Evolutionary conservation across 2,797 vertebrate species (phyloP).

Genomic region (Menidia menidia): DNA sequence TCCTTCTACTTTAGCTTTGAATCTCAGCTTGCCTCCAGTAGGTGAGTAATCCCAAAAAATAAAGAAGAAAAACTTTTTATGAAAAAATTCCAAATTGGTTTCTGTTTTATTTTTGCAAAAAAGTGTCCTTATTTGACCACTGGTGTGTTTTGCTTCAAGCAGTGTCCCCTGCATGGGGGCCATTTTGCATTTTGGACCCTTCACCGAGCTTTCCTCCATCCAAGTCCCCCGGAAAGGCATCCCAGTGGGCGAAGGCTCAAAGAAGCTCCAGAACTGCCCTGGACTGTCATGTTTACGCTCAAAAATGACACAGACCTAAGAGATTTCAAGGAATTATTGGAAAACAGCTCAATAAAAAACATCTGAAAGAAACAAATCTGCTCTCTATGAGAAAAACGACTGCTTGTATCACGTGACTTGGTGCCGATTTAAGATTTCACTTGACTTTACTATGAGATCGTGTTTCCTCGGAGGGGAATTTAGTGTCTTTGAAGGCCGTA

Average conservation of each 20-base stretch:
- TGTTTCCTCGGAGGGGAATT: conserved; percentile 53
- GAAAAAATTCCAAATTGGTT: conserved; percentile 19
- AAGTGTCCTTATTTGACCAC: conserved; percentile 10
- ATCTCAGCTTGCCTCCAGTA: neutral
- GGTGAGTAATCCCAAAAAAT: too few species aligned
- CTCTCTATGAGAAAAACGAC: conserved; percentile 29
- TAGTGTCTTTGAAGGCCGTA: conserved; percentile 45
- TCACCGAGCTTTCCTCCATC: conserved; percentile 32
- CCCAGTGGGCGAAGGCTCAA: conserved; percentile 69
- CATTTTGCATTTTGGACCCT: conserved; percentile 37
- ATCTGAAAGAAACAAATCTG: conserved; percentile 38
- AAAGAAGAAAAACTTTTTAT: neutral
- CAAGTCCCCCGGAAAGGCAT: conserved; percentile 66
- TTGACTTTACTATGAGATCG: conserved; percentile 31
- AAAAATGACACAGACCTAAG: conserved; percentile 24
- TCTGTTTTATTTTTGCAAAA: conserved; percentile 18
- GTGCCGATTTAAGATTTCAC: conserved; percentile 27
- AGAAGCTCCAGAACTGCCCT: conserved; percentile 50
- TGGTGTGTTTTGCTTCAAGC: conserved; percentile 33
- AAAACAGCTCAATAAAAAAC: conserved; percentile 41
- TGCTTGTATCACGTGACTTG: conserved; percentile 2
- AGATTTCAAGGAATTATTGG: conserved; percentile 23
- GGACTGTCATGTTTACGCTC: conserved; percentile 50
- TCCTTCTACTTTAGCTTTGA: neutral
- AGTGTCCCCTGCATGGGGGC: conserved; percentile 23